Conservation (phyloP, 1,140 invertebrate genomes). For the Macrotrachela quadricornifera region DNA sequence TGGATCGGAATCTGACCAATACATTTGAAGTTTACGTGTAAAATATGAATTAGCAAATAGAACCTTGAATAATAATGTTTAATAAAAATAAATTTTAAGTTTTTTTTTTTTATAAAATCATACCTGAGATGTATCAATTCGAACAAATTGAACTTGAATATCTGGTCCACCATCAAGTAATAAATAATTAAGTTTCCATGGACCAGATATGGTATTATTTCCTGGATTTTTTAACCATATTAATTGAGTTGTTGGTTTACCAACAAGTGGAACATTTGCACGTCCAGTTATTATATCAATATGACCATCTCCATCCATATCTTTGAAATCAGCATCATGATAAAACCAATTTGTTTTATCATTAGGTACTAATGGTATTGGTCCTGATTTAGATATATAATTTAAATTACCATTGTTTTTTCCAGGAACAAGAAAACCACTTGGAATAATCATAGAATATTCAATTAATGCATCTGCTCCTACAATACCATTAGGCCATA, state of each 20-base stretch:
- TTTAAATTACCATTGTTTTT: slow-evolving; percentile 27
- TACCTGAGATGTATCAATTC: no score
- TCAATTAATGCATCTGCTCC: slow-evolving; percentile 13
- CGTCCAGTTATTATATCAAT: slow-evolving; percentile 28
- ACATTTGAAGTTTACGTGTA: no score
- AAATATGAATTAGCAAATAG: no score
- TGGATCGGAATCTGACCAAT: no score
- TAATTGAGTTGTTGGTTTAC: background rate
- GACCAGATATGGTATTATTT: no score
- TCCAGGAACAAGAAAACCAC: slow-evolving; percentile 28
- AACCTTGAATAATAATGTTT: no score
- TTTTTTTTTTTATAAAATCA: no score
- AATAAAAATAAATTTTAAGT: no score
- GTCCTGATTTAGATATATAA: slow-evolving; percentile 15
- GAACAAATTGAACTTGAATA: no score
- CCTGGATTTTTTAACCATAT: no score
- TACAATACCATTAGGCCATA: background rate
- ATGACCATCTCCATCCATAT: slow-evolving; percentile 30
- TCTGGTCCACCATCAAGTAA: no score
- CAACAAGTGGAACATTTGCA: slow-evolving; percentile 14
- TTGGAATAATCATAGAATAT: slow-evolving; percentile 12
- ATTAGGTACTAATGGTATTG: slow-evolving; percentile 13
- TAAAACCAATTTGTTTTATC: slow-evolving; percentile 24
- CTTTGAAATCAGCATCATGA: slow-evolving; percentile 29
- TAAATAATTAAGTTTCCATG: no score